phyloP scores from a whole-genome alignment of 2,797 vertebrate species.

The Coregonus suidteri region DNA sequence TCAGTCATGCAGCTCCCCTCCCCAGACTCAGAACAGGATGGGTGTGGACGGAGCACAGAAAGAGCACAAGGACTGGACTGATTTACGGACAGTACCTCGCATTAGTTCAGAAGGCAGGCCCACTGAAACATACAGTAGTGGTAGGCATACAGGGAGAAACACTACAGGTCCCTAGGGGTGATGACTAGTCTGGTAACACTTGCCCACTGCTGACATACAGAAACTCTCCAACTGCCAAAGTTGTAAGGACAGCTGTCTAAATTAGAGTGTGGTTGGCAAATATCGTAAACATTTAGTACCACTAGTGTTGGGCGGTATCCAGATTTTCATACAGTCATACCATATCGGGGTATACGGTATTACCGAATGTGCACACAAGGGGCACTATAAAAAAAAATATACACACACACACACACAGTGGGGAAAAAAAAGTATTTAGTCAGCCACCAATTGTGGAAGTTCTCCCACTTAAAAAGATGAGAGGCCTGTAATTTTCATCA shows the following conservation, averaged over 20 bases:
- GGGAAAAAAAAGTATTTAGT: too few species aligned
- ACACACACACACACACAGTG: too few species aligned
- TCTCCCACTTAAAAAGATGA: too few species aligned
- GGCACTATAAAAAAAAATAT: too few species aligned
- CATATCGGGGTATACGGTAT: too few species aligned
- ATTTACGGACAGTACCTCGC: constrained; percentile 68
- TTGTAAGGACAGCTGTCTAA: constrained; percentile 48
- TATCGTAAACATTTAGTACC: constrained; percentile 58
- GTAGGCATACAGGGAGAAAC: constrained; percentile 45
- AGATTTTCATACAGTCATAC: too few species aligned
- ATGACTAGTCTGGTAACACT: constrained; percentile 65
- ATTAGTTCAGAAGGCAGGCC: constrained; percentile 38
- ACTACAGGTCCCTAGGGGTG: constrained; percentile 49
- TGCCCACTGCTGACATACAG: constrained; percentile 57
- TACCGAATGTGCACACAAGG: too few species aligned
- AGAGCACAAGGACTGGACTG: constrained; percentile 51
- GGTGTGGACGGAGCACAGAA: constrained; percentile 66
- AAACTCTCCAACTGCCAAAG: constrained; percentile 55
- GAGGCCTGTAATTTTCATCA: too few species aligned
- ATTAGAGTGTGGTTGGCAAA: constrained; percentile 21
- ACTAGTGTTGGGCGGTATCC: constrained; percentile 4
- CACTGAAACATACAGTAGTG: constrained; percentile 39
- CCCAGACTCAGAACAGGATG: constrained; percentile 72
- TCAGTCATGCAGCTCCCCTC: constrained; percentile 67
- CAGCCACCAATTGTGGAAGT: too few species aligned